Percentiles rank a stretch among this genome's conserved stretches.
phyloP scores from a whole-genome alignment of 2,888 invertebrate genomes.

The Meta bourneti region DNA sequence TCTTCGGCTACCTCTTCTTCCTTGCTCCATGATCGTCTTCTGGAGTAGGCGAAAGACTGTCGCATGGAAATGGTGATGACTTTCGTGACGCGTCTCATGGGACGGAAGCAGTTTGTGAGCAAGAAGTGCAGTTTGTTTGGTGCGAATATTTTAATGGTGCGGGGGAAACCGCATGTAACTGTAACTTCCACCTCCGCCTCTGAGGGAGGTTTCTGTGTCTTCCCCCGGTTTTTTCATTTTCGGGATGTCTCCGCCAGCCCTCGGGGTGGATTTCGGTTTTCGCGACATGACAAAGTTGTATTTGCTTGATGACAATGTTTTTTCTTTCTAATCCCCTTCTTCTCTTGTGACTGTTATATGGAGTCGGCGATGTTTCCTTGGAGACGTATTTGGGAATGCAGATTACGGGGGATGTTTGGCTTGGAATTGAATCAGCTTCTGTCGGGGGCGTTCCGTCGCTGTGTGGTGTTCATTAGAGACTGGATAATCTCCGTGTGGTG shows the following conservation, averaged over 20 bases:
- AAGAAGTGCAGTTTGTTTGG: conserved; percentile 29
- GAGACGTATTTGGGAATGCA: not conserved
- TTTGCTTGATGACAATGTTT: not conserved
- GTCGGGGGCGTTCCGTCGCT: not conserved
- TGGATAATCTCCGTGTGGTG: no score
- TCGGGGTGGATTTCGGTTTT: not conserved
- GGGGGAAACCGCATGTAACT: not conserved
- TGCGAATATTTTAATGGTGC: conserved; percentile 57
- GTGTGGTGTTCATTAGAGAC: no score
- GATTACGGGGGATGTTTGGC: not conserved
- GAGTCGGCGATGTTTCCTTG: not conserved
- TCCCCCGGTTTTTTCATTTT: conserved; percentile 3
- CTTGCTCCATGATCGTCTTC: conserved; percentile 37
- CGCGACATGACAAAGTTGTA: not conserved
- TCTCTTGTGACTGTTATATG: conserved; percentile 9
- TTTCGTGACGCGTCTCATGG: conserved; percentile 26
- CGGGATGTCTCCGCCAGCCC: not conserved
- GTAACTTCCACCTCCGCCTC: not conserved
- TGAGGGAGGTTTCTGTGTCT: not conserved
- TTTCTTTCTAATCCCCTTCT: not conserved
- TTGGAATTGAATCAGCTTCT: not conserved
- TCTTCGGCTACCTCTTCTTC: conserved; percentile 7
- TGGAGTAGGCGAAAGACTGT: conserved; percentile 10
- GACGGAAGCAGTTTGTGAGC: conserved; percentile 6
- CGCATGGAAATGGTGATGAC: conserved; percentile 64